phyloP scores from a whole-genome alignment of 1,140 invertebrate species.

The Drosophila yakuba region DNA sequence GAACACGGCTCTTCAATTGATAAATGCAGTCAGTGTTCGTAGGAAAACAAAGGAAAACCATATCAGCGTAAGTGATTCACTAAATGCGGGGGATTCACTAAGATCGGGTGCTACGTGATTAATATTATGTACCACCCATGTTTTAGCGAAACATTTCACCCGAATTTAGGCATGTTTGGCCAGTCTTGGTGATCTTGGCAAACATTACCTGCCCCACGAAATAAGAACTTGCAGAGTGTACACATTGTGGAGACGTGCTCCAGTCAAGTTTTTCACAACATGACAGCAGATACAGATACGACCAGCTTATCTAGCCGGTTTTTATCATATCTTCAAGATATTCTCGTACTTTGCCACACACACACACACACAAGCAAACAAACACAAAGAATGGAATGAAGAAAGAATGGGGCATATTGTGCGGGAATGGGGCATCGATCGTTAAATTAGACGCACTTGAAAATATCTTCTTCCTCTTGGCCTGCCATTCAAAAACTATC shows the following conservation, averaged over 20 bases:
- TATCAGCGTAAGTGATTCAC: constrained; percentile 57
- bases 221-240: constrained; percentile 18
- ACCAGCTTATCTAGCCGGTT: constrained; percentile 54
- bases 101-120: constrained; percentile 31
- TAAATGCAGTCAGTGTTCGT: constrained; percentile 34
- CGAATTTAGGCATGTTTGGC: constrained; percentile 26
- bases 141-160: constrained; percentile 12
- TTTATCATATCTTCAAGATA: constrained; percentile 55
- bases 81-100: neutral
- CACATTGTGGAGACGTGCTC: constrained; percentile 37
- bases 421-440: constrained; percentile 41
- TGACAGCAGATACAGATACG: constrained; percentile 38
- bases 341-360: constrained; percentile 21
- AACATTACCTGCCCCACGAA: constrained; percentile 42
- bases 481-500: constrained; percentile 59
- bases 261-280: constrained; percentile 38
- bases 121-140: neutral
- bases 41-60: constrained; percentile 52
- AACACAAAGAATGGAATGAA: neutral
- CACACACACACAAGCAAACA: constrained; percentile 23
- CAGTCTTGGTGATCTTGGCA: constrained; percentile 26
- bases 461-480: constrained; percentile 43
- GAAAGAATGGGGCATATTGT: neutral
- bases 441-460: constrained; percentile 59
- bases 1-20: constrained; percentile 40